Evolutionary conservation across 2,113 vertebrate species (phyloP).

Genomic region (Neodontobutis hainanensis): DNA sequence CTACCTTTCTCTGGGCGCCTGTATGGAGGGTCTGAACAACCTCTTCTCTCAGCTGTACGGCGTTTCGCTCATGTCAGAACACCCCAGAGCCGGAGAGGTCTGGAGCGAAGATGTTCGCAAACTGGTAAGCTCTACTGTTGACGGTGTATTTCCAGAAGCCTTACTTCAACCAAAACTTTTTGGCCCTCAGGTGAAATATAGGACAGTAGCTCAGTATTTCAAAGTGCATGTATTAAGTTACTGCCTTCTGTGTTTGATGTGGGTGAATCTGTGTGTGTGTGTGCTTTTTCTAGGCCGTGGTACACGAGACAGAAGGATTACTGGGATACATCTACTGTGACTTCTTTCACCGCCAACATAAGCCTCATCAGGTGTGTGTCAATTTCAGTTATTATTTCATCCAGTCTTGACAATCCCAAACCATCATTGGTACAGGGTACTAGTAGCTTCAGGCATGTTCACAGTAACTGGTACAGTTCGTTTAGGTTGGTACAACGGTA

Average conservation of each 20-base stretch:
- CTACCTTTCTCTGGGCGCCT: slow-evolving; percentile 91
- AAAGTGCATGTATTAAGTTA: not conserved
- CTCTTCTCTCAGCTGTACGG: slow-evolving; percentile 90
- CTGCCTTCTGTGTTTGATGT: slow-evolving; percentile 8
- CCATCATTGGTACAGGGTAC: too few relatives aligned
- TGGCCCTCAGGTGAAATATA: not conserved
- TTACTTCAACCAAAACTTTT: not conserved
- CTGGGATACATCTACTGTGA: slow-evolving; percentile 98
- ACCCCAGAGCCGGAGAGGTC: slow-evolving; percentile 87
- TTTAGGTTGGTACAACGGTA: too few relatives aligned
- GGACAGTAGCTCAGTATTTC: not conserved
- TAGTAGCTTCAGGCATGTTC: not conserved
- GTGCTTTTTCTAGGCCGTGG: slow-evolving; percentile 83
- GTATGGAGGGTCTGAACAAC: slow-evolving; percentile 94
- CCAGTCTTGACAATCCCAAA: too few relatives aligned
- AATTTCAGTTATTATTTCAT: too few relatives aligned
- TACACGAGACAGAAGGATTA: slow-evolving; percentile 93
- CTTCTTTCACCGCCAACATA: slow-evolving; percentile 90
- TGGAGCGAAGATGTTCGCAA: slow-evolving; percentile 95
- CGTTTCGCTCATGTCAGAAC: slow-evolving; percentile 87
- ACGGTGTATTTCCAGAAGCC: not conserved
- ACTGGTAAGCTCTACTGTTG: slow-evolving; percentile 78
- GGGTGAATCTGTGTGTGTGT: slow-evolving; percentile 18
- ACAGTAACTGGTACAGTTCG: too few relatives aligned
- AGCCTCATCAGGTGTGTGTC: slow-evolving; percentile 91